A percentile compares a stretch with the other conserved stretches of the same genome.
phyloP scores from a whole-genome alignment of 64 coral and sea anemone genomes.

The Hydrozoanthus tunicans region DNA sequence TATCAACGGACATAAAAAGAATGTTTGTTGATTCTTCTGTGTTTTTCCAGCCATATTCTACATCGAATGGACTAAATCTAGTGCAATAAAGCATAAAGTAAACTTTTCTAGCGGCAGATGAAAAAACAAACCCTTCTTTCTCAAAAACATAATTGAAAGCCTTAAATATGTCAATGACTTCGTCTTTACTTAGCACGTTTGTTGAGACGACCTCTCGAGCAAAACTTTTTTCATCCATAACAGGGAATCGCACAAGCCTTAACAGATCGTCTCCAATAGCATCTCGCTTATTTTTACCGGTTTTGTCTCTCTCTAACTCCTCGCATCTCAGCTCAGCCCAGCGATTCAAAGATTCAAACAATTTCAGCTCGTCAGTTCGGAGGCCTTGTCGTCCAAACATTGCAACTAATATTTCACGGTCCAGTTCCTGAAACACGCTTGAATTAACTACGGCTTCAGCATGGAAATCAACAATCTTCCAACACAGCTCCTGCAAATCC shows the following conservation, averaged over 20 bases:
- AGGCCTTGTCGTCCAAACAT: conserved; percentile 54
- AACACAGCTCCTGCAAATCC: conserved; percentile 27
- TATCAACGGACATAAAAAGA: neutral
- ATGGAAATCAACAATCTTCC: conserved; percentile 63
- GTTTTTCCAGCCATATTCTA: conserved; percentile 2
- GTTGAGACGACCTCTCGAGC: neutral
- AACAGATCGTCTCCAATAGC: conserved; percentile 24
- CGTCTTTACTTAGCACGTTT: neutral
- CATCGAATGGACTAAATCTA: neutral
- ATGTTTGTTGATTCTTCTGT: too few relatives aligned
- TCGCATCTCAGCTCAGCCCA: conserved; percentile 50
- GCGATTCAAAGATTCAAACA: conserved; percentile 54
- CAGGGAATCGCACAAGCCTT: conserved; percentile 11
- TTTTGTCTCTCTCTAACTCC: neutral
- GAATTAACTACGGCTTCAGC: conserved; percentile 13
- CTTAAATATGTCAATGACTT: conserved; percentile 28
- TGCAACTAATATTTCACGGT: conserved; percentile 25
- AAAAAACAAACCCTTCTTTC: neutral
- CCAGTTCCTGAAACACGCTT: conserved; percentile 40
- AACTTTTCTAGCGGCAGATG: neutral
- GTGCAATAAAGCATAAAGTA: neutral
- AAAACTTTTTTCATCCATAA: neutral
- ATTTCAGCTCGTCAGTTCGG: conserved; percentile 40
- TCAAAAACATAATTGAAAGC: neutral
- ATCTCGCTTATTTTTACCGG: conserved; percentile 16